Conservation (phyloP, 2,797 vertebrate genomes). For the Calcarius lapponicus region DNA sequence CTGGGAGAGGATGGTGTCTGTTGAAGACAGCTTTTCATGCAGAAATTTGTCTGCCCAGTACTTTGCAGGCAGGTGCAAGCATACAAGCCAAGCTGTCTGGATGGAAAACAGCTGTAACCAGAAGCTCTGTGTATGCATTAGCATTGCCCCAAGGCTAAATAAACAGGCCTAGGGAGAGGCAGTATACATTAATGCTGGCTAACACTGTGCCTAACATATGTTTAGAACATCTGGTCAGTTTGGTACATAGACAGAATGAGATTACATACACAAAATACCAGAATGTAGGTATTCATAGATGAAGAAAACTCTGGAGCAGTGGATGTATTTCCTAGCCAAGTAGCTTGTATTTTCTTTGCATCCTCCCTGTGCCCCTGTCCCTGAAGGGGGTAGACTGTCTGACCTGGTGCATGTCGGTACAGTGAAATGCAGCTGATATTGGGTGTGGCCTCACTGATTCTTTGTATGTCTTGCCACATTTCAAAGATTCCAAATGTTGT, state of each 20-base stretch:
- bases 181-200: neutral
- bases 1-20: neutral
- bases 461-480: neutral
- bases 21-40: neutral
- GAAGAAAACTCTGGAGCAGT: neutral
- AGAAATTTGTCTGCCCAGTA: neutral
- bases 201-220: neutral
- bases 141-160: conserved; percentile 10
- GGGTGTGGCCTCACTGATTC: neutral
- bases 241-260: neutral
- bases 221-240: conserved; percentile 27
- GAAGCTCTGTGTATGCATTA: conserved; percentile 31
- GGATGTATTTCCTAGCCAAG: neutral
- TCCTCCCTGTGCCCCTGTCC: neutral
- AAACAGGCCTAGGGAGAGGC: conserved; percentile 7
- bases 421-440: neutral
- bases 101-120: conserved; percentile 52
- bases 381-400: neutral
- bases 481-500: neutral
- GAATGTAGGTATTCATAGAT: neutral
- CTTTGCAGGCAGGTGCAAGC: conserved; percentile 29
- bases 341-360: neutral
- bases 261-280: neutral
- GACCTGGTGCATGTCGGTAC: accelerated
- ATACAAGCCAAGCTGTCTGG: neutral